phyloP scores from a whole-genome alignment of 2,113 vertebrate species.

The Oreochromis tanganicae region DNA sequence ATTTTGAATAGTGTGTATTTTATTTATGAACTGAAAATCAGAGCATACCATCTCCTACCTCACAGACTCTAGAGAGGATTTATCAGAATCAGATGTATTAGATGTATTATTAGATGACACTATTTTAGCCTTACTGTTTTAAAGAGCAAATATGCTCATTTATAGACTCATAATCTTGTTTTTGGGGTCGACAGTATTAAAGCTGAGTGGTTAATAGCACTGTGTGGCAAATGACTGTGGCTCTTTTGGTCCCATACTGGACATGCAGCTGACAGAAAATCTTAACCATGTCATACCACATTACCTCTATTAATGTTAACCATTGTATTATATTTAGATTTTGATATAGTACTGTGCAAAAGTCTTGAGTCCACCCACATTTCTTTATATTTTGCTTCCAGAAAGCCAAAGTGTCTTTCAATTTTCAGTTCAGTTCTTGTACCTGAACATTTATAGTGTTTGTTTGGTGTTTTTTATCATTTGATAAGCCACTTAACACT shows the following conservation, averaged over 20 bases:
- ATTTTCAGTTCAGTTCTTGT: neutral
- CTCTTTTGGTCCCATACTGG: neutral
- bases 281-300: neutral
- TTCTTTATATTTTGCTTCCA: neutral
- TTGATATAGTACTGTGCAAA: neutral
- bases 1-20: neutral
- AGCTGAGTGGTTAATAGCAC: neutral
- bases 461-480: neutral
- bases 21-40: neutral
- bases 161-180: neutral
- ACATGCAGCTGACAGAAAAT: neutral
- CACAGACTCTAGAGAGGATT: neutral
- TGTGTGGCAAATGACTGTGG: neutral
- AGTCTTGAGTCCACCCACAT: neutral
- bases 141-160: neutral
- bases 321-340: neutral
- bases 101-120: neutral
- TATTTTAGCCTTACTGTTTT: neutral
- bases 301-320: neutral
- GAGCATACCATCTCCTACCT: neutral
- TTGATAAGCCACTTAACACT: neutral
- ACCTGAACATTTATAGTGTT: neutral
- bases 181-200: neutral
- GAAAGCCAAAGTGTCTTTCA: neutral
- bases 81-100: neutral